Percentiles rank a stretch among this genome's conserved stretches.
These are phyloP conservation scores for Antheraea yamamai DNA, from an alignment of 2,888 invertebrate genomes.

Conservation along the genomic window DNA sequence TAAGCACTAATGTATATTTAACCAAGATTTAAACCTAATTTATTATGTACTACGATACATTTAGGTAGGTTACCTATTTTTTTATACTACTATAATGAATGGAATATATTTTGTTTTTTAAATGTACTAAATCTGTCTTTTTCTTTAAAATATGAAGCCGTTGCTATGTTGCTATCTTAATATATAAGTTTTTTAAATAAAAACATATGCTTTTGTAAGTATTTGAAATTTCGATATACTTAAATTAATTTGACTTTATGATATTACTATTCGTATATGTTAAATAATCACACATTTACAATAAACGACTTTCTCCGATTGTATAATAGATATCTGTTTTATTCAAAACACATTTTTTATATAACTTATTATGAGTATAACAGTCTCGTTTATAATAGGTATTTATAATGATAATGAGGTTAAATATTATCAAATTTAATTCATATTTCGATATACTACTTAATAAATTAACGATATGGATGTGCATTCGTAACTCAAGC, in stretches of 20 bases:
- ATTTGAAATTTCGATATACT: too few relatives aligned
- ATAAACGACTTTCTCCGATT: neutral
- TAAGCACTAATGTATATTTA: neutral
- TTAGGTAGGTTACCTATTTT: neutral
- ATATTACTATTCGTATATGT: neutral
- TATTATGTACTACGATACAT: neutral
- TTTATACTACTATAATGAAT: too few relatives aligned
- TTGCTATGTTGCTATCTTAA: neutral
- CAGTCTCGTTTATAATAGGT: neutral
- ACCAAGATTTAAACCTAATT: neutral
- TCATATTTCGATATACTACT: slow-evolving; percentile 29
- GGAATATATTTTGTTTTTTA: neutral
- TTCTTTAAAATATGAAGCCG: neutral
- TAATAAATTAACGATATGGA: slow-evolving; percentile 45
- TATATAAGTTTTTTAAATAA: neutral
- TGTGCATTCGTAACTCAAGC: slow-evolving; percentile 41
- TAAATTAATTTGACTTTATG: neutral
- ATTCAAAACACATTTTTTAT: neutral
- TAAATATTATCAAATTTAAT: slow-evolving; percentile 33
- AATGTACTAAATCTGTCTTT: neutral
- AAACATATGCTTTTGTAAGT: too few relatives aligned
- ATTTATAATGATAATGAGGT: slow-evolving; percentile 16
- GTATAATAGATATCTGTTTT: neutral
- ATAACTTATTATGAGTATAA: neutral
- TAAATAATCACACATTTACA: neutral